These are phyloP conservation scores for Pammene aurita DNA, from an alignment of 2,888 invertebrate species.

Conservation along the genomic window DNA sequence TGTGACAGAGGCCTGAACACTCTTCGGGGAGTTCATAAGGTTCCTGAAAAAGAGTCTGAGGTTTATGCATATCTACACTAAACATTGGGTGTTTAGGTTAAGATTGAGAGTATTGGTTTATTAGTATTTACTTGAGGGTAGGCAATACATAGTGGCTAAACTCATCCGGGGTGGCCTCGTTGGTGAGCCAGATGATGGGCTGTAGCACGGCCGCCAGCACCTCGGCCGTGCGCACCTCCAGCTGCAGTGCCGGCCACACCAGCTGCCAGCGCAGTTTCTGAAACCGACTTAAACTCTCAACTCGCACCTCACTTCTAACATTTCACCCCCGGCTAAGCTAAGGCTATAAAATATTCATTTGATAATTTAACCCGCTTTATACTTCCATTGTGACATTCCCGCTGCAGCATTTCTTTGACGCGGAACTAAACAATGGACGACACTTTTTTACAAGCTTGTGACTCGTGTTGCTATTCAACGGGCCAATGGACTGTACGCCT, in stretches of 20 bases:
- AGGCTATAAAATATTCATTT: background rate
- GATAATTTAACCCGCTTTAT: background rate
- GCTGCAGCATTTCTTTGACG: background rate
- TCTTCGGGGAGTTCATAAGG: constrained; percentile 90
- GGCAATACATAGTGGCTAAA: constrained; percentile 92
- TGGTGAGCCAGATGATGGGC: constrained; percentile 92
- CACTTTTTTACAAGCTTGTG: background rate
- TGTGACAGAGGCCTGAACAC: constrained; percentile 93
- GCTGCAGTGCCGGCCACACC: constrained; percentile 94
- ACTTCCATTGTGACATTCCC: background rate
- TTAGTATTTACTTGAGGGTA: constrained; percentile 88
- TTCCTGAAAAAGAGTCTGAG: constrained; percentile 75
- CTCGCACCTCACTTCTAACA: background rate
- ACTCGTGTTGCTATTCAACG: no score
- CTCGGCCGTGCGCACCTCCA: constrained; percentile 93
- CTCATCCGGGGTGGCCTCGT: constrained; percentile 90
- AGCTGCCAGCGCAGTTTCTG: constrained; percentile 98
- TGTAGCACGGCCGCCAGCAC: constrained; percentile 93
- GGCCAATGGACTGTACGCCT: no score
- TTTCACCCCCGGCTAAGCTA: background rate
- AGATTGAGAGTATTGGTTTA: background rate
- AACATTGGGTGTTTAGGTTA: background rate
- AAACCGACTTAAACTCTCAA: constrained; percentile 48
- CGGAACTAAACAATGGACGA: background rate
- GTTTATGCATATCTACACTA: constrained; percentile 19